Conservation (phyloP, 2,888 invertebrate genomes). For the Bimastos eiseni region DNA sequence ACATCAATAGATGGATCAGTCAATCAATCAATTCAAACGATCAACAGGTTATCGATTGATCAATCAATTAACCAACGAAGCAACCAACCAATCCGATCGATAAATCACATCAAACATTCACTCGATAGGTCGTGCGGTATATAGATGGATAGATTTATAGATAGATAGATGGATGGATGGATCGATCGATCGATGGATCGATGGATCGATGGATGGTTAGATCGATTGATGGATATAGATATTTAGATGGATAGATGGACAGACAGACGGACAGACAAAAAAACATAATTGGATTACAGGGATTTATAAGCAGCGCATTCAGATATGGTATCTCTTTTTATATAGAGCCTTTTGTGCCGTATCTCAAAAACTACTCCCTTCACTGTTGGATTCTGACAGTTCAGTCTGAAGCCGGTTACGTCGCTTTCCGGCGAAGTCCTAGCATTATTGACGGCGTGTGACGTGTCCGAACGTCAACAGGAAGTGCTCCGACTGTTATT, state of each 20-base stretch:
- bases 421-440: not conserved
- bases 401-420: too few species aligned
- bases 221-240: not conserved
- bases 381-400: too few species aligned
- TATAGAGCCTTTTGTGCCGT: too few species aligned
- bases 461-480: not conserved
- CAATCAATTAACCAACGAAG: too few species aligned
- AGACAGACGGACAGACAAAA: not conserved
- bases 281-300: not conserved
- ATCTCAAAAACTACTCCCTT: too few species aligned
- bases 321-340: too few species aligned
- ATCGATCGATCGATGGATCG: not conserved
- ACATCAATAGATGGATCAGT: not conserved
- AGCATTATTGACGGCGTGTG: not conserved
- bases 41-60: too few species aligned
- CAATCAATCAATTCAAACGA: too few species aligned
- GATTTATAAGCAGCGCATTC: too few species aligned
- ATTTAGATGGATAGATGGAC: not conserved
- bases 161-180: not conserved
- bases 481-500: not conserved
- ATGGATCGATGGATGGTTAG: not conserved
- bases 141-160: too few species aligned
- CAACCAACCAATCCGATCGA: too few species aligned
- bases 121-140: not conserved
- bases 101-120: too few species aligned